phyloP scores from a whole-genome alignment of 2,888 invertebrate genomes.

The Tryphoninae sp. region DNA sequence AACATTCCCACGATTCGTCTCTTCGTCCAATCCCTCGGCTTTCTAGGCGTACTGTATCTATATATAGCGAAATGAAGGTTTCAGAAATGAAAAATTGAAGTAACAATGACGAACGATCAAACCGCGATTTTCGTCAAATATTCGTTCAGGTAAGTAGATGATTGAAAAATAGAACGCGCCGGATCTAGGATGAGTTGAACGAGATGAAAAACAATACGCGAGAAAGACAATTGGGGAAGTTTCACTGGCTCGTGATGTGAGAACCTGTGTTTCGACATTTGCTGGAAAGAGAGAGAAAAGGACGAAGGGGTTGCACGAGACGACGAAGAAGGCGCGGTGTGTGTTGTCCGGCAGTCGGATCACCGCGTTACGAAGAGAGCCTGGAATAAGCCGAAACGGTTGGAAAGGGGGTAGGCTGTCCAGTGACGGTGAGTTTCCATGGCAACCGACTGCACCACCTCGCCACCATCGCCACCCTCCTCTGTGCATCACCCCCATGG shows the following conservation, averaged over 20 bases:
- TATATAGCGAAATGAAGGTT: background rate
- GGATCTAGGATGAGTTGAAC: constrained; percentile 18
- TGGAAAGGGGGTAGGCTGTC: constrained; percentile 75
- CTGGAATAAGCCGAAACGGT: constrained; percentile 65
- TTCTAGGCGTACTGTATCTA: constrained; percentile 16
- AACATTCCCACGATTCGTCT: constrained; percentile 36
- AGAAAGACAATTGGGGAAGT: constrained; percentile 78
- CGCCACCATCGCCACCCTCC: constrained; percentile 70
- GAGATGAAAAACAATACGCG: constrained; percentile 6
- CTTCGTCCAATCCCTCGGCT: constrained; percentile 20
- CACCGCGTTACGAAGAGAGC: constrained; percentile 72
- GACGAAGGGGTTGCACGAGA: constrained; percentile 65
- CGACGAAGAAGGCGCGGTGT: constrained; percentile 54
- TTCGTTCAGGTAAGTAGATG: background rate
- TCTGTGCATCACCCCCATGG: constrained; percentile 74
- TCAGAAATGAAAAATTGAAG: constrained; percentile 33
- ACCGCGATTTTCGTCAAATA: background rate
- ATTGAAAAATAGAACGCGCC: constrained; percentile 44
- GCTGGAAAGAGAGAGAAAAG: constrained; percentile 64
- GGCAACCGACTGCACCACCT: constrained; percentile 80
- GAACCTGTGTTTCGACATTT: constrained; percentile 78
- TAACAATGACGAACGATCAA: background rate
- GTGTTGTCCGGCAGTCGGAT: constrained; percentile 79
- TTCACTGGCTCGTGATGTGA: constrained; percentile 78
- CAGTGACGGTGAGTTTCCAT: constrained; percentile 80